These are phyloP conservation scores for Embidobia sp. DNA, from an alignment of 2,888 invertebrate species.

Conservation along the genomic window DNA sequence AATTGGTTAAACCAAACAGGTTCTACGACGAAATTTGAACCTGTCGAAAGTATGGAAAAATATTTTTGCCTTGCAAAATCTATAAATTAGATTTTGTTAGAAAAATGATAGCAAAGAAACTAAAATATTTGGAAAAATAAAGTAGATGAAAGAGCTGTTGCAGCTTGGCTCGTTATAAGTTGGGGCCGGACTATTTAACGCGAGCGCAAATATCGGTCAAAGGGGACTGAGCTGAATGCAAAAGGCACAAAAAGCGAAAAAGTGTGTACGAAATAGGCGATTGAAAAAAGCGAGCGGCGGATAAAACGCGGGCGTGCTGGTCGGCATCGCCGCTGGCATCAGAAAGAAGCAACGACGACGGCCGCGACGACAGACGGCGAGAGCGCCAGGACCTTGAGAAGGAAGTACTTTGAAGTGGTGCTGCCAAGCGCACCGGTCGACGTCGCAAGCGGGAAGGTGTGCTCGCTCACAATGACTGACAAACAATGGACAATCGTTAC, in stretches of 20 bases:
- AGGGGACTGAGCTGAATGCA: conserved; percentile 42
- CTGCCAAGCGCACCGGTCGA: conserved; percentile 62
- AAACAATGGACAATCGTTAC: conserved; percentile 76
- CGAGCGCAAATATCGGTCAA: conserved; percentile 48
- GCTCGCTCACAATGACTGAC: conserved; percentile 70
- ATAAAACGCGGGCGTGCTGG: conserved; percentile 38
- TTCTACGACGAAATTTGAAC: too few species aligned
- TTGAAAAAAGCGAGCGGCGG: conserved; percentile 25
- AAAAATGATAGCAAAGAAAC: too few species aligned
- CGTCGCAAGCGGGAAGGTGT: conserved; percentile 59
- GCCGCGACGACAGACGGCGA: conserved; percentile 53
- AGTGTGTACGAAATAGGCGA: conserved; percentile 38
- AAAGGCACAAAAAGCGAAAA: conserved; percentile 36
- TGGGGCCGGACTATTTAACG: conserved; percentile 31
- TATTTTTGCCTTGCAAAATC: too few species aligned
- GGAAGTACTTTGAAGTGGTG: conserved; percentile 70
- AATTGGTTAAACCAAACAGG: too few species aligned
- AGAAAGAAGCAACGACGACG: conserved; percentile 42
- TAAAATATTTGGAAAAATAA: neutral
- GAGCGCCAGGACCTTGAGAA: conserved; percentile 57
- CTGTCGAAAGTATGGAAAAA: too few species aligned
- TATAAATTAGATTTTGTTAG: too few species aligned
- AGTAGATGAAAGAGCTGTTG: too few species aligned
- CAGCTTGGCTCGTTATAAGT: too few species aligned
- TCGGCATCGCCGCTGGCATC: conserved; percentile 44